Evolutionary conservation across 2,797 vertebrate species (phyloP).

Genomic region (Rhabdophis nuchalis): DNA sequence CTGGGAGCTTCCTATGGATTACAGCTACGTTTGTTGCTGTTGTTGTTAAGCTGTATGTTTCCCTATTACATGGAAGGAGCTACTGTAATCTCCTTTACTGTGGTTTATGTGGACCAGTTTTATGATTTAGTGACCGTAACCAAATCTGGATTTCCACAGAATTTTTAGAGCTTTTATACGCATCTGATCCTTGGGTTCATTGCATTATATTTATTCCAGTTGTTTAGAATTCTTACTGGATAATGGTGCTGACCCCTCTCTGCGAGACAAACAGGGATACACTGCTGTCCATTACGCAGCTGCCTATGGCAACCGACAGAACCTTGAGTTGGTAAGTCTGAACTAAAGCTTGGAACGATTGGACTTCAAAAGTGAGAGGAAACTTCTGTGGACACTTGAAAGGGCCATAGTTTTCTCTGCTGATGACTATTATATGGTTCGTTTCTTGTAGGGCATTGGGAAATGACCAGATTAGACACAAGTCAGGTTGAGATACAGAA

Average conservation of each 20-base stretch:
- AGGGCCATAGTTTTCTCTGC: neutral
- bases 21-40: neutral
- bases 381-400: neutral
- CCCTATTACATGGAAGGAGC: neutral
- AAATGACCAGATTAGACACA: neutral
- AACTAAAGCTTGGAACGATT: neutral
- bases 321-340: slow-evolving; percentile 87
- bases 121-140: neutral
- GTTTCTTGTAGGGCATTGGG: neutral
- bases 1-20: neutral
- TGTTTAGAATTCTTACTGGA: slow-evolving; percentile 96
- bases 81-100: neutral
- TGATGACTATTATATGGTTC: neutral
- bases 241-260: slow-evolving; percentile 91
- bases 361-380: neutral
- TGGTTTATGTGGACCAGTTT: neutral
- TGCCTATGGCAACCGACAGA: slow-evolving; percentile 93
- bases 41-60: neutral
- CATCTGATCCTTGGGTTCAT: neutral
- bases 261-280: slow-evolving; percentile 93
- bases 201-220: slow-evolving; percentile 61
- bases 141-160: neutral
- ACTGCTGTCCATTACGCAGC: slow-evolving; percentile 98
- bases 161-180: neutral
- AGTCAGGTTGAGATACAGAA: neutral